Percentiles rank a stretch among this genome's conserved stretches.
Evolutionary conservation across 2,113 vertebrate genomes (phyloP).

Genomic region (Galeopterus variegatus): DNA sequence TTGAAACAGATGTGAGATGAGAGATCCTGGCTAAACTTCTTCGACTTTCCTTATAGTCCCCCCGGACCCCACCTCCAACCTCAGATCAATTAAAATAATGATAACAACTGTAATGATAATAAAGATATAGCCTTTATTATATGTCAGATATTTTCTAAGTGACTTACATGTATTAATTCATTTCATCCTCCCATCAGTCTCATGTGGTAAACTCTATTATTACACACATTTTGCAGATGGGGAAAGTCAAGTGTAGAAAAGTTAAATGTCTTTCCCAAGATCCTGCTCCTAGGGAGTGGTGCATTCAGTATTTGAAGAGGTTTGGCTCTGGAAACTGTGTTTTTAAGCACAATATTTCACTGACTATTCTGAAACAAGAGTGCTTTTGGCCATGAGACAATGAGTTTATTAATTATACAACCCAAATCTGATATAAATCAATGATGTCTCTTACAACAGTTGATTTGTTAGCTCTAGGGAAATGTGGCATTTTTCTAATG

Average conservation of each 20-base stretch:
- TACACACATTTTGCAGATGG: neutral
- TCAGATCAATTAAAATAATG: neutral
- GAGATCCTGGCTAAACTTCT: too few relatives aligned
- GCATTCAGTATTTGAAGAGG: neutral
- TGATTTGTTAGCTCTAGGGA: neutral
- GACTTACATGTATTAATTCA: neutral
- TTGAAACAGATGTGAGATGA: too few relatives aligned
- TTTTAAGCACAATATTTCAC: neutral
- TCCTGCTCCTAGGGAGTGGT: rapidly evolving
- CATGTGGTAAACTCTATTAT: neutral
- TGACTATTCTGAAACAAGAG: neutral
- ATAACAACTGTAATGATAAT: neutral
- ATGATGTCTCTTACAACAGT: neutral
- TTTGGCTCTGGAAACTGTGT: neutral
- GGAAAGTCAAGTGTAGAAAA: neutral
- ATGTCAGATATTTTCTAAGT: neutral
- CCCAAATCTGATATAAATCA: neutral
- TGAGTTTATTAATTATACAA: neutral
- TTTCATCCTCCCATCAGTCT: neutral
- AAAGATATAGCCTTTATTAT: neutral
- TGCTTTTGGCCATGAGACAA: neutral
- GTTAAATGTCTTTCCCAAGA: neutral
- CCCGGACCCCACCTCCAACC: too few relatives aligned
- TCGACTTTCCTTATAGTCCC: too few relatives aligned
- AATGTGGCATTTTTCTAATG: neutral